phyloP scores from a whole-genome alignment of 1,140 invertebrate species.

The Chironomus striatipennis region DNA sequence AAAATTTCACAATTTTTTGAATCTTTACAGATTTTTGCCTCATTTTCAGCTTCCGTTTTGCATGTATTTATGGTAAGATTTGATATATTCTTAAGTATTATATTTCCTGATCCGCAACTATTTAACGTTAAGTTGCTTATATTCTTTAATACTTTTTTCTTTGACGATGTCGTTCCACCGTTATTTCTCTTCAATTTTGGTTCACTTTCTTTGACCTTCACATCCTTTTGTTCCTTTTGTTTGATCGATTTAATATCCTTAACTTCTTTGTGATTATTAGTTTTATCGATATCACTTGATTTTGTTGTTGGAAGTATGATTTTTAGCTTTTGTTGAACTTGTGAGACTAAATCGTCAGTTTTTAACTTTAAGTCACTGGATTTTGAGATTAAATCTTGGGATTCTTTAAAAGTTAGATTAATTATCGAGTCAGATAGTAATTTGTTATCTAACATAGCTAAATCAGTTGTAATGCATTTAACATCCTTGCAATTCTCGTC shows the following conservation, averaged over 20 bases:
- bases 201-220: neutral
- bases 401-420: constrained; percentile 37
- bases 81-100: constrained; percentile 38
- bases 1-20: neutral
- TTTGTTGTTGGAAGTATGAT: neutral
- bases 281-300: constrained; percentile 23
- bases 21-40: neutral
- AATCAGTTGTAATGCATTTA: constrained; percentile 40
- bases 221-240: constrained; percentile 16
- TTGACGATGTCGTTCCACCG: constrained; percentile 18
- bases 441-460: constrained; percentile 34
- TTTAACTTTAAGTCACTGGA: constrained; percentile 26
- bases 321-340: neutral
- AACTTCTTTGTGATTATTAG: constrained; percentile 26
- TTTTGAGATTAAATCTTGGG: constrained; percentile 35
- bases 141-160: constrained; percentile 24
- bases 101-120: constrained; percentile 37
- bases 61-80: constrained; percentile 35
- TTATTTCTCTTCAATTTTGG: neutral
- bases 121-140: constrained; percentile 37
- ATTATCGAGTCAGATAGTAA: constrained; percentile 34
- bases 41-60: neutral
- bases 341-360: neutral
- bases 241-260: constrained; percentile 30
- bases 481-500: constrained; percentile 44